A percentile compares a stretch with the other conserved stretches of the same genome.
phyloP scores from a whole-genome alignment of 1,140 invertebrate species.

The Hyphantria cunea region DNA sequence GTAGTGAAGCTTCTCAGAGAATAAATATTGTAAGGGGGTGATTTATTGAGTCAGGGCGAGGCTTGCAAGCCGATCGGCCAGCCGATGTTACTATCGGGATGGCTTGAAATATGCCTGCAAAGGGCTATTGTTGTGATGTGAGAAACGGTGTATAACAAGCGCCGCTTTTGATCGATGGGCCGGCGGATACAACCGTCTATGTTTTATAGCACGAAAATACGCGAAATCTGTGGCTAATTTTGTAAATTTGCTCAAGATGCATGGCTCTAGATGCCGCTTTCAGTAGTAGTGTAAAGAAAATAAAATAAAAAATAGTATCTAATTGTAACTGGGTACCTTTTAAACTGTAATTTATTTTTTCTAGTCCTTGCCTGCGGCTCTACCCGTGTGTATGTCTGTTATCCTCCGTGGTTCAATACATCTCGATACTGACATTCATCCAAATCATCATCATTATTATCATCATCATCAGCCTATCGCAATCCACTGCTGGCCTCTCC shows the following conservation, averaged over 20 bases:
- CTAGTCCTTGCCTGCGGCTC: too few relatives aligned
- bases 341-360: too few relatives aligned
- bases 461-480: too few relatives aligned
- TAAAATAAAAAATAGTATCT: too few relatives aligned
- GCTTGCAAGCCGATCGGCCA: constrained; percentile 52
- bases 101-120: constrained; percentile 75
- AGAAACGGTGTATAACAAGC: constrained; percentile 80
- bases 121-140: constrained; percentile 75
- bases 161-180: constrained; percentile 69
- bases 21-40: constrained; percentile 78
- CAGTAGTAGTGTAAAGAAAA: too few relatives aligned
- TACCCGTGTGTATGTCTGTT: too few relatives aligned
- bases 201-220: constrained; percentile 67
- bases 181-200: constrained; percentile 53
- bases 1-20: constrained; percentile 56
- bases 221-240: constrained; percentile 67
- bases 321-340: too few relatives aligned
- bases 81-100: constrained; percentile 69
- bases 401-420: too few relatives aligned
- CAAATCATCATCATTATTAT: too few relatives aligned
- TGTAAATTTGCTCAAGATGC: constrained; percentile 39
- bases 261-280: constrained; percentile 13
- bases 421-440: too few relatives aligned
- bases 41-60: constrained; percentile 69
- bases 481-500: too few relatives aligned